phyloP scores from a whole-genome alignment of 53 echinoderm and acorn worm genomes.

The Luidia sarsii region DNA sequence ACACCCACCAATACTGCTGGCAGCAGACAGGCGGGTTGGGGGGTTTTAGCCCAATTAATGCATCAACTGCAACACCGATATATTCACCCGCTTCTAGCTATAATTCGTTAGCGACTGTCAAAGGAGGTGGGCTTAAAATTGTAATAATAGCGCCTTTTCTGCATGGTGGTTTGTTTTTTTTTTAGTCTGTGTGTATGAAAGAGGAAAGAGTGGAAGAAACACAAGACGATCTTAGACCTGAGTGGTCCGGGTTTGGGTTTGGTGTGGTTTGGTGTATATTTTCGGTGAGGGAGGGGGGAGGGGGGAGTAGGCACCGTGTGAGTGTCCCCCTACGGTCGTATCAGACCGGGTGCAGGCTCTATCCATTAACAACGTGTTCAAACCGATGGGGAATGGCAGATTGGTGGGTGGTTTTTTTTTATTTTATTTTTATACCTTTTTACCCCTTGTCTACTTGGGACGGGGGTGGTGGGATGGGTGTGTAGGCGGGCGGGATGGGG shows the following conservation, averaged over 20 bases:
- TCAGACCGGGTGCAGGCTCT: background rate
- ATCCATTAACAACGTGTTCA: slow-evolving; percentile 46
- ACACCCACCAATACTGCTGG: slow-evolving; percentile 45
- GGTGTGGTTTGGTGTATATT: no score
- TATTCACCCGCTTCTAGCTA: slow-evolving; percentile 42
- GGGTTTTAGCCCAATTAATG: slow-evolving; percentile 52
- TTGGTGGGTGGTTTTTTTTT: no score
- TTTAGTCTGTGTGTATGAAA: no score
- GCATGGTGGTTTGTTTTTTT: background rate
- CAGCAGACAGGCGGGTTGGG: slow-evolving; percentile 26
- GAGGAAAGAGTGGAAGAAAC: no score
- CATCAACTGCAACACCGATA: slow-evolving; percentile 44
- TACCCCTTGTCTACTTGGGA: background rate
- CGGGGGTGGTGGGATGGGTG: no score
- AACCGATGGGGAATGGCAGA: no score
- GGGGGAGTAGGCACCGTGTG: background rate
- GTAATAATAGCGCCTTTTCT: slow-evolving; percentile 61
- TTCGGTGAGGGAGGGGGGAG: no score
- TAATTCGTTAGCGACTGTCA: slow-evolving; percentile 62
- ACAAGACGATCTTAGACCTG: no score
- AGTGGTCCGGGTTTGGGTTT: background rate
- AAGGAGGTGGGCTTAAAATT: slow-evolving; percentile 52
- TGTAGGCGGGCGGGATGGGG: no score
- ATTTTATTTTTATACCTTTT: background rate
- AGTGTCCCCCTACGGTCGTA: slow-evolving; percentile 30